Percentiles rank a stretch among this genome's conserved stretches.
These are phyloP conservation scores for Saguinus midas DNA, from an alignment of 2,113 vertebrate genomes.

Conservation along the genomic window DNA sequence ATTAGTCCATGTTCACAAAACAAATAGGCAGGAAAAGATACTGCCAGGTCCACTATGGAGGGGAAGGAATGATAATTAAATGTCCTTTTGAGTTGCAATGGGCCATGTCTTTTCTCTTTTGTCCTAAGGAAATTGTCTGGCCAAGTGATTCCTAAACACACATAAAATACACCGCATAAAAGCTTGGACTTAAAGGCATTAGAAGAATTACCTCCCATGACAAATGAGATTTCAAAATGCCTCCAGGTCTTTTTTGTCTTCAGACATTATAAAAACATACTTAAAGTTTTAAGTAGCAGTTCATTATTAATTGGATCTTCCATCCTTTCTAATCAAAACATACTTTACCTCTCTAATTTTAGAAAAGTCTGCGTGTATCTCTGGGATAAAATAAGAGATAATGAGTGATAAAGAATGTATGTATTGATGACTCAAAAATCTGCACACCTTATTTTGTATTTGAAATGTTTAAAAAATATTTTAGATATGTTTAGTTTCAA, in stretches of 20 bases:
- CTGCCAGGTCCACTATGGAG: not conserved
- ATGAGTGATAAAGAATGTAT: conserved; percentile 9
- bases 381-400: conserved; percentile 42
- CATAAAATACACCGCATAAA: conserved; percentile 26
- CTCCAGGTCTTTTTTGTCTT: conserved; percentile 27
- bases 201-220: conserved; percentile 57
- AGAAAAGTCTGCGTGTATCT: conserved; percentile 43
- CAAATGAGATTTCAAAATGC: conserved; percentile 52
- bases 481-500: conserved; percentile 17
- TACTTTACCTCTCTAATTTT: conserved; percentile 42
- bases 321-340: conserved; percentile 13
- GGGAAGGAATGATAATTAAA: not conserved
- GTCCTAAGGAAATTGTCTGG: conserved; percentile 46
- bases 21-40: not conserved
- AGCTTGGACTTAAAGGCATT: conserved; percentile 21
- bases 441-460: conserved; percentile 15
- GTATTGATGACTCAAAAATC: conserved; percentile 50
- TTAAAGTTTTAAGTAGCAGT: conserved; percentile 50
- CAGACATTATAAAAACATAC: conserved; percentile 52
- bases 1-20: not conserved
- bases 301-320: conserved; percentile 69
- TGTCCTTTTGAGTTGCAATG: not conserved
- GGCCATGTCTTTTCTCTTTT: not conserved
- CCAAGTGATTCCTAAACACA: conserved; percentile 42
- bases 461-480: conserved; percentile 13